Base-by-base conservation (phyloP, 2,888 invertebrate species). In the Laspeyria flexula region DNA sequence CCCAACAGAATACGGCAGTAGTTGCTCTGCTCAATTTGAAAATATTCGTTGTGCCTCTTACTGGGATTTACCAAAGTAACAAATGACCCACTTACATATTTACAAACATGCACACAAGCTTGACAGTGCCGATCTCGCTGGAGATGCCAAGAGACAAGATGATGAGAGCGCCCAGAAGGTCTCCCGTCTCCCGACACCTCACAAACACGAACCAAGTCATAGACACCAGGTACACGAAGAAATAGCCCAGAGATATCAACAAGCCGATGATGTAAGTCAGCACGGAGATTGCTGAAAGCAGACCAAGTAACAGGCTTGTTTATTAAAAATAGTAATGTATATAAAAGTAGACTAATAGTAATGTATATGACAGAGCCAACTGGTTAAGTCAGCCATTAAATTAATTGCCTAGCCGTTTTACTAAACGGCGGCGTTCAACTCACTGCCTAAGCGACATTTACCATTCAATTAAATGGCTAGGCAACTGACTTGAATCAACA, bases 161-260 rank as follows among this genome's bases (percentile, higher is more conserved):
- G 0, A 87, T 59, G 38, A 82, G 65, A 0, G 80, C 79, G 0
- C 75, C 54, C 1, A 79, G 52, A 33, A 81, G 23, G 52, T 83
- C 77, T 0, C 77, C 74, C 0, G 77, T 81, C 43, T 77, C 60
- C 0, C 38, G 55, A 12, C 71, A 73, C 0, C 73, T 70, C 30
- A 70, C 53, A 49, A 79, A 79, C 3, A 86, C 78, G 54, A 82
- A 86, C 85, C 86, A 88, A 0, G 64, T 1, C 72, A 80, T 73
- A 0, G 85, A 87, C 11, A 82, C 39, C 3, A 80, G 46, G 54
- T 82, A 86, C 7, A 77, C 77, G 73, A 83, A 86, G 64, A 78
- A 71, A 45, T 83, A 86, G 2, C 63, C 47, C 0, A 46, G 6
- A 0, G 60, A 35, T 1, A 66, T 50, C 1, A 60, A 23, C 1